Conservation (phyloP, 2,113 vertebrate species). For the Triplophysa siluroides region DNA sequence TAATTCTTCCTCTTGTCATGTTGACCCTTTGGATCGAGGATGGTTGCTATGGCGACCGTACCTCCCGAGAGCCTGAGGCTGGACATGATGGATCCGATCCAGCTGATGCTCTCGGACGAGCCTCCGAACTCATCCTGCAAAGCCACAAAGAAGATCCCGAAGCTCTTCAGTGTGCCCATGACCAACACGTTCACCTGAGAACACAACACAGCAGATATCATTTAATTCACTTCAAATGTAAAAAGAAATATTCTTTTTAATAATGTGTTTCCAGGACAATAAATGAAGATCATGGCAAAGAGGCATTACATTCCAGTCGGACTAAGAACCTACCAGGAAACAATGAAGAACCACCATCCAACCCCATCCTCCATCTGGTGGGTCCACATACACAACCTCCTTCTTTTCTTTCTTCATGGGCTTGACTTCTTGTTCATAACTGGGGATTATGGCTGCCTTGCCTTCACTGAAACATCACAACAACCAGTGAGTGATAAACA, state of each 20-base stretch:
- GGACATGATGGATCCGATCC: conserved; percentile 94
- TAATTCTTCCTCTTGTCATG: not conserved
- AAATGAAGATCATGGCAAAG: not conserved
- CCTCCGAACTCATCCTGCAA: conserved; percentile 89
- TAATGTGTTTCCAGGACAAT: not conserved
- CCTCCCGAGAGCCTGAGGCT: conserved; percentile 87
- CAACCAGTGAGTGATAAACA: not conserved
- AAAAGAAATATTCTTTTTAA: not conserved
- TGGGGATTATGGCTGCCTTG: conserved; percentile 65
- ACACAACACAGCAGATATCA: not conserved
- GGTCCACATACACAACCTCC: conserved; percentile 62
- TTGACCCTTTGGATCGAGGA: conserved; percentile 34
- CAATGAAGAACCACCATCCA: conserved; percentile 93
- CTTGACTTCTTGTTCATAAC: conserved; percentile 59
- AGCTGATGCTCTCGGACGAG: conserved; percentile 85
- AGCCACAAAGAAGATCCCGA: conserved; percentile 92
- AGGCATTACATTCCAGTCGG: not conserved
- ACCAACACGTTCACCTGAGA: conserved; percentile 87
- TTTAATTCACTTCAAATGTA: not conserved
- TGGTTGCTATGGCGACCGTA: conserved; percentile 57
- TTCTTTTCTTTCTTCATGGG: conserved; percentile 60
- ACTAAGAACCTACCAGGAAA: conserved; percentile 81
- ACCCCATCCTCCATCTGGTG: conserved; percentile 81
- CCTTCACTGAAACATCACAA: conserved; percentile 57
- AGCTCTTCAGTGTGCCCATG: conserved; percentile 87